Evolutionary conservation across 2,888 invertebrate genomes (phyloP).

Genomic region (Sinodicranocentrus sp.): DNA sequence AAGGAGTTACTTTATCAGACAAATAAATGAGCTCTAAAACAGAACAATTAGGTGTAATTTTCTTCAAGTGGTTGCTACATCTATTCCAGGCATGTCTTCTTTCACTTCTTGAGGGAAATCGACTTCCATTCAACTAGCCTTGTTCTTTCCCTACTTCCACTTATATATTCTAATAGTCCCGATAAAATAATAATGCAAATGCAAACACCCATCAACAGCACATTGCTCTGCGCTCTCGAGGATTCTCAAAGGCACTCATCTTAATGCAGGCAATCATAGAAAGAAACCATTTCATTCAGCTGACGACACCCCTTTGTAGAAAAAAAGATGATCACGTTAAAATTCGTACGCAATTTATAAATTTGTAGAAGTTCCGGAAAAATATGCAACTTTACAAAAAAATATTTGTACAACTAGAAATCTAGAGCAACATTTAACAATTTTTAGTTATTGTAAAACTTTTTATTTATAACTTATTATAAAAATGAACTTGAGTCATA

Average conservation of each 20-base stretch:
- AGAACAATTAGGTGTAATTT: slow-evolving; percentile 57
- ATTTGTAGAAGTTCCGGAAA: no score
- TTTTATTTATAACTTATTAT: no score
- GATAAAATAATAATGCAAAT: slow-evolving; percentile 23
- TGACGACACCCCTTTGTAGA: slow-evolving; percentile 11
- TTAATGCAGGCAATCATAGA: not conserved
- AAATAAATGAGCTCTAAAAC: slow-evolving; percentile 54
- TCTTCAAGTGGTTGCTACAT: slow-evolving; percentile 55
- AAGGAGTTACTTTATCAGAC: slow-evolving; percentile 30
- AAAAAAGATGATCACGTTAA: no score
- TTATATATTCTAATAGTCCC: not conserved
- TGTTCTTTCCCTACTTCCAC: no score
- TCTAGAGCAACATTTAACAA: no score
- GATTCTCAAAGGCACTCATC: not conserved
- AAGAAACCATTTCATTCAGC: slow-evolving; percentile 18
- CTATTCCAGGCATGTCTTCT: slow-evolving; percentile 22
- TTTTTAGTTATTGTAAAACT: no score
- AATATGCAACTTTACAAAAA: no score
- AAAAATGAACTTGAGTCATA: no score
- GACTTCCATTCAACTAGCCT: no score
- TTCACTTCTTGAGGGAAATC: not conserved
- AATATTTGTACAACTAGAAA: no score
- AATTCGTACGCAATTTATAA: no score
- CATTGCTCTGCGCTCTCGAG: slow-evolving; percentile 22
- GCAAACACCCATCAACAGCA: slow-evolving; percentile 26